Evolutionary conservation across 2,113 vertebrate species (phyloP).

Genomic region (Erpornis zantholeuca): DNA sequence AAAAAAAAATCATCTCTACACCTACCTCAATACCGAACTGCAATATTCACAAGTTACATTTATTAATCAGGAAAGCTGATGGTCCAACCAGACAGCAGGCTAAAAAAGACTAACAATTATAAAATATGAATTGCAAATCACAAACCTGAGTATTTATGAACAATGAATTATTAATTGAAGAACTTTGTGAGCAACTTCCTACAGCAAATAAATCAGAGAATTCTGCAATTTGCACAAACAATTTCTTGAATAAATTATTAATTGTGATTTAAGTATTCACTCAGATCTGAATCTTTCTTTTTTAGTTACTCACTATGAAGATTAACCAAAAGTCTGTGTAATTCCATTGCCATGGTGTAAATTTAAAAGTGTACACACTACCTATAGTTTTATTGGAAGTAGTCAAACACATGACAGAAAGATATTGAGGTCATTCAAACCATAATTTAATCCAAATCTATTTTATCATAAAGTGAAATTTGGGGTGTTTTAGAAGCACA

Average conservation of each 20-base stretch:
- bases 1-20: background rate
- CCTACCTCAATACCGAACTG: background rate
- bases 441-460: background rate
- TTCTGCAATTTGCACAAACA: conserved; percentile 33
- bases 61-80: background rate
- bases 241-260: conserved; percentile 48
- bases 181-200: conserved; percentile 45
- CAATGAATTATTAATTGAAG: conserved; percentile 46
- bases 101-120: background rate
- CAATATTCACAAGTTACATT: background rate
- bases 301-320: conserved; percentile 1
- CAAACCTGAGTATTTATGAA: conserved; percentile 9
- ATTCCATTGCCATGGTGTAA: background rate
- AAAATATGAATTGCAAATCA: conserved; percentile 33
- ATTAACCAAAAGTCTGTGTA: background rate
- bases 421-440: background rate
- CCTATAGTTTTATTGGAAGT: background rate
- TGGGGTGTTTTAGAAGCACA: background rate
- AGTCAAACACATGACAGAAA: background rate
- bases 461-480: background rate
- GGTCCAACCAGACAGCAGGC: background rate
- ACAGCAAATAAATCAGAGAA: conserved; percentile 38
- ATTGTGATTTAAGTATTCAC: background rate
- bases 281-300: conserved; percentile 6
- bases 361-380: background rate